Percentiles rank a stretch among this genome's conserved stretches.
These are phyloP conservation scores for Ormyrus nitidulus DNA, from an alignment of 2,888 invertebrate genomes.

Conservation along the genomic window DNA sequence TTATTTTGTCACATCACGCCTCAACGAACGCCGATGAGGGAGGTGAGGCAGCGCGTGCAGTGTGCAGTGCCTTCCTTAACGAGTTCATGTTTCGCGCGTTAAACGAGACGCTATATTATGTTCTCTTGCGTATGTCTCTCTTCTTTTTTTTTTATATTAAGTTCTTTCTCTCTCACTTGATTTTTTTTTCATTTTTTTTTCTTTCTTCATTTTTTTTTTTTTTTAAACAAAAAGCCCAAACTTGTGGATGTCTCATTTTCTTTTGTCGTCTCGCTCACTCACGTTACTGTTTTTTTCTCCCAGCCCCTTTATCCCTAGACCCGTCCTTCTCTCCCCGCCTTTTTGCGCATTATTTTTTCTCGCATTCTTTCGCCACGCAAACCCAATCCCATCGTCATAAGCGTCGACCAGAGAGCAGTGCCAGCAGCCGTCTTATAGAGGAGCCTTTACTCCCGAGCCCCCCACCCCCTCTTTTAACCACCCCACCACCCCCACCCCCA, in stretches of 20 bases:
- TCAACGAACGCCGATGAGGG: conserved; percentile 60
- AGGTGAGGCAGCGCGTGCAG: conserved; percentile 48
- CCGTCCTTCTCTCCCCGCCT: conserved; percentile 8
- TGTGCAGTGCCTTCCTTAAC: conserved; percentile 59
- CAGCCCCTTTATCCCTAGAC: neutral
- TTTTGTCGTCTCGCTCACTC: conserved; percentile 44
- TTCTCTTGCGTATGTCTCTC: conserved; percentile 49
- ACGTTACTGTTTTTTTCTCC: conserved; percentile 4
- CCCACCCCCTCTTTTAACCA: conserved; percentile 9
- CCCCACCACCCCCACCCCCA: conserved; percentile 37
- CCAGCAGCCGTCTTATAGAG: neutral
- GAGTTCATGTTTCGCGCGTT: conserved; percentile 59
- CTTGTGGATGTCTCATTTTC: conserved; percentile 50
- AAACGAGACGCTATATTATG: conserved; percentile 51
- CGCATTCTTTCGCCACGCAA: conserved; percentile 53
- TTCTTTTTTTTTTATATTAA: conserved; percentile 48
- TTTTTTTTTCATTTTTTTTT: conserved; percentile 30
- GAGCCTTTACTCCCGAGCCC: too few relatives aligned
- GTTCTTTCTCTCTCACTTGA: conserved; percentile 45
- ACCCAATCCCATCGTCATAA: conserved; percentile 47
- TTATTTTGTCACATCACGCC: conserved; percentile 59
- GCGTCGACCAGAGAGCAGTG: conserved; percentile 28
- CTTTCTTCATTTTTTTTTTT: conserved; percentile 26
- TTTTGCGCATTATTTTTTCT: conserved; percentile 44
- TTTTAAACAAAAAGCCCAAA: conserved; percentile 17